phyloP scores from a whole-genome alignment of 2,888 invertebrate genomes.

The Allacma fusca region DNA sequence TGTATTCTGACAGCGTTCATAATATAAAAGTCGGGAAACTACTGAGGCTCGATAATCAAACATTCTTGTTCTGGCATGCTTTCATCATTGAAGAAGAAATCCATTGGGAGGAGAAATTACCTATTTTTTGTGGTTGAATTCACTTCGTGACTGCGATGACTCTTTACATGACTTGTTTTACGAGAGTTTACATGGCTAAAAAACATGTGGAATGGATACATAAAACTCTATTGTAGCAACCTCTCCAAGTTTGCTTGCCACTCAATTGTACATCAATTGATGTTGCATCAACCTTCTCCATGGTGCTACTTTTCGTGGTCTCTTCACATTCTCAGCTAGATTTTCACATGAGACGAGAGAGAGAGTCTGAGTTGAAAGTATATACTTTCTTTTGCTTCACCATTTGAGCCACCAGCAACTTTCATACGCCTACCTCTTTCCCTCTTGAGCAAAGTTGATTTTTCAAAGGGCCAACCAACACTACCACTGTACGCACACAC shows the following conservation, averaged over 20 bases:
- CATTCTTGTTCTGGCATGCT: conserved; percentile 1
- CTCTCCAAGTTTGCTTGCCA: conserved; percentile 11
- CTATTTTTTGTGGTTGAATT: conserved; percentile 20
- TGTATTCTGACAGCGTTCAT: no score
- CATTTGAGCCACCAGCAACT: no score
- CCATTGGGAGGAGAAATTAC: conserved; percentile 32
- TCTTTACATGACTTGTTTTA: conserved; percentile 31
- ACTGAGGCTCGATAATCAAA: conserved; percentile 18
- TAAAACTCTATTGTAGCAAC: conserved; percentile 17
- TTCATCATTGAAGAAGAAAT: conserved; percentile 20
- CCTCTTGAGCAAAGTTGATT: not conserved
- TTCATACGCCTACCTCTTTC: not conserved
- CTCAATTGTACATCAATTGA: conserved; percentile 31
- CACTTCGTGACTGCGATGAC: not conserved
- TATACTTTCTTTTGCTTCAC: no score
- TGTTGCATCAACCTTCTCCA: conserved; percentile 6
- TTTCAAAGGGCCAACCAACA: not conserved
- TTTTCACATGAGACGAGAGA: not conserved
- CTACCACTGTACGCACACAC: not conserved
- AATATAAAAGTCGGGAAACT: no score
- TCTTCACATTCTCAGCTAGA: conserved; percentile 6
- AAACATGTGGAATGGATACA: conserved; percentile 19
- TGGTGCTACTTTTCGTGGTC: conserved; percentile 12
- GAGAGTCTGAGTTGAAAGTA: no score
- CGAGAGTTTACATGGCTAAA: conserved; percentile 21